Percentiles rank a stretch among this genome's conserved stretches.
These are phyloP conservation scores for honey bee (Apis mellifera) DNA, from an alignment of 1,140 invertebrate genomes.

Conservation along the genomic window DNA sequence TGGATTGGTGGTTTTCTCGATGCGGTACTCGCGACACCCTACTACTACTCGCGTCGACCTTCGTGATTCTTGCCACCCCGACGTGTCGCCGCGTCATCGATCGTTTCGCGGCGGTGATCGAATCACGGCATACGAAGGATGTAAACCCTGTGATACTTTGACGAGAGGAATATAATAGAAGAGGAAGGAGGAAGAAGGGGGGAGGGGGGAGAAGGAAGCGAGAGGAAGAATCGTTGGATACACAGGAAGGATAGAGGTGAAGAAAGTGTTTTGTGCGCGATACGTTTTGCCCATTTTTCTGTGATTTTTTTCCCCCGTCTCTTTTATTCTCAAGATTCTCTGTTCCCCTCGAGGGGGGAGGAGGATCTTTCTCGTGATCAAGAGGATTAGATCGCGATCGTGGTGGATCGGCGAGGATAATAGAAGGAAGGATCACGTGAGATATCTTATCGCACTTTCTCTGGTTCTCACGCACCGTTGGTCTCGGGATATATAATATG, in stretches of 20 bases:
- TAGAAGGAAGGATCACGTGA: constrained; percentile 33
- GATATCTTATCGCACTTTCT: constrained; percentile 38
- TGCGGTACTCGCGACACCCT: constrained; percentile 15
- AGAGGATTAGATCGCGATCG: not conserved
- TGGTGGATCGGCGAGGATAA: not conserved
- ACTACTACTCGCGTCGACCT: not conserved
- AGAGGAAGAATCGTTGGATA: not conserved
- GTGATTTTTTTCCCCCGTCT: not conserved
- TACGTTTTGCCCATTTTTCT: too few species aligned
- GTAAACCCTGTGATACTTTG: not conserved
- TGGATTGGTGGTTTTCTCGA: not conserved
- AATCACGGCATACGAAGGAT: not conserved
- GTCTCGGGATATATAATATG: not conserved
- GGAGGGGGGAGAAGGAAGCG: not conserved
- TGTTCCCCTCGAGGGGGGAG: not conserved
- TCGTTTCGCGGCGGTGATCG: not conserved
- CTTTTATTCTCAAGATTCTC: not conserved
- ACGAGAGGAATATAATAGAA: too few species aligned
- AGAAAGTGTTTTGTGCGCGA: not conserved
- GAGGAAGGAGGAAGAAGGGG: not conserved
- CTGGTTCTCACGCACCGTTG: constrained; percentile 40
- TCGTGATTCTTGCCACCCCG: constrained; percentile 5
- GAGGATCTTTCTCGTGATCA: not conserved
- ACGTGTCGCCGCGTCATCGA: constrained; percentile 22
- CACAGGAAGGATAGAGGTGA: not conserved